Conservation (phyloP, 2,113 vertebrate genomes). For the Sardina pilchardus region DNA sequence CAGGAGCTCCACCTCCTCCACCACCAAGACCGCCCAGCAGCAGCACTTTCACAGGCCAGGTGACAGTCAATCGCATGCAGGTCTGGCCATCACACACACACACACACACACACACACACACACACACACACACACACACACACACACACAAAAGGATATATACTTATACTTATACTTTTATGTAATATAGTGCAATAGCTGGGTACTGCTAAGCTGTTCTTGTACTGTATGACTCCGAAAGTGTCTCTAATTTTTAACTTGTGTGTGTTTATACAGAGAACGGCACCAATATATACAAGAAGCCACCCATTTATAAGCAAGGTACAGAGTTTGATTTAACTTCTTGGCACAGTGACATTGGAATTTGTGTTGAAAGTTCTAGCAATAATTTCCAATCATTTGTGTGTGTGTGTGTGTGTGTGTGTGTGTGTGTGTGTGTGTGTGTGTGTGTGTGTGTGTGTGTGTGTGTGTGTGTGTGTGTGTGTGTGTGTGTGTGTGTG, state of each 20-base stretch:
- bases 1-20: conserved; percentile 59
- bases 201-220: not conserved
- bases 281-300: conserved; percentile 87
- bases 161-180: too few relatives aligned
- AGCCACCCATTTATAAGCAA: conserved; percentile 92
- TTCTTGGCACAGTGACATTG: not conserved
- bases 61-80: conserved; percentile 47
- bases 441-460: conserved; percentile 28
- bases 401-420: conserved; percentile 8
- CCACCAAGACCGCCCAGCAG: conserved; percentile 57
- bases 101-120: too few relatives aligned
- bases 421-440: conserved; percentile 17
- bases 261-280: conserved; percentile 57
- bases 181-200: not conserved
- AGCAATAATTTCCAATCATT: too few relatives aligned
- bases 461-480: conserved; percentile 19
- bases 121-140: too few relatives aligned
- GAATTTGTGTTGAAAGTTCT: not conserved
- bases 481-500: conserved; percentile 39
- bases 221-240: not conserved
- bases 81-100: not conserved
- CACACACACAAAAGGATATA: too few relatives aligned
- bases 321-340: conserved; percentile 52
- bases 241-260: not conserved
- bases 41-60: conserved; percentile 90